Conservation (phyloP, 1,140 invertebrate genomes). For the Drosophila sp. region DNA sequence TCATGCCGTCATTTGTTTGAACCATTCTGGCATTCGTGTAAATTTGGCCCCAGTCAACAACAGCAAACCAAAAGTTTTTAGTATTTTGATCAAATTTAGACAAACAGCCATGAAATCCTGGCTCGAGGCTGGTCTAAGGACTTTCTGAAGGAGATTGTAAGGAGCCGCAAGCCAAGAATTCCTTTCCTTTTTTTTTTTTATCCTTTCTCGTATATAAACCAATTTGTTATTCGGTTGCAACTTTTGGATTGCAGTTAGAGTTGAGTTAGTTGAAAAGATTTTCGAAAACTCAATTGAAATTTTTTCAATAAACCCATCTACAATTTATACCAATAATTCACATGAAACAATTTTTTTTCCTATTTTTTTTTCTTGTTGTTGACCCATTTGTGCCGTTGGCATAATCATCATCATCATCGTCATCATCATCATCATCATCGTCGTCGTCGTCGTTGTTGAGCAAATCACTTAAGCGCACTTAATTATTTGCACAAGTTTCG, state of each 20-base stretch:
- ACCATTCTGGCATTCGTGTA: slow-evolving; percentile 2
- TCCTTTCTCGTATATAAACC: background rate
- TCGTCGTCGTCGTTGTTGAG: slow-evolving; percentile 55
- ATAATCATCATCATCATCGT: slow-evolving; percentile 32
- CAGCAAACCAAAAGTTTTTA: slow-evolving; percentile 10
- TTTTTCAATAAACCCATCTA: background rate
- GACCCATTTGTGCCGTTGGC: slow-evolving; percentile 50
- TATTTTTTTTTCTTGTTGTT: slow-evolving; percentile 16
- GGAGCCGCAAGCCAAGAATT: background rate
- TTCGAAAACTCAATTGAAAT: background rate
- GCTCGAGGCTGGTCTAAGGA: background rate
- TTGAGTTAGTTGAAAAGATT: background rate
- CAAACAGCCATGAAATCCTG: slow-evolving; percentile 1
- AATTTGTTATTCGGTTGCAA: slow-evolving; percentile 1
- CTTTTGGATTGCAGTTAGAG: background rate
- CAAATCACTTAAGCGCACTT: slow-evolving; percentile 81
- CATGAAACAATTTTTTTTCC: slow-evolving; percentile 36
- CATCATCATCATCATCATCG: slow-evolving; percentile 37
- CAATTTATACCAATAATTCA: slow-evolving; percentile 7
- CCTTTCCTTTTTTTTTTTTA: background rate
- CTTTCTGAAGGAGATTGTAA: background rate
- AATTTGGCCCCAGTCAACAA: slow-evolving; percentile 9
- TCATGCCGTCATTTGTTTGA: slow-evolving; percentile 4
- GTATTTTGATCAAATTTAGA: slow-evolving; percentile 20
- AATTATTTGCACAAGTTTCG: slow-evolving; percentile 79